phyloP scores from a whole-genome alignment of 2,888 invertebrate genomes.

The Meghimatium bilineatum region DNA sequence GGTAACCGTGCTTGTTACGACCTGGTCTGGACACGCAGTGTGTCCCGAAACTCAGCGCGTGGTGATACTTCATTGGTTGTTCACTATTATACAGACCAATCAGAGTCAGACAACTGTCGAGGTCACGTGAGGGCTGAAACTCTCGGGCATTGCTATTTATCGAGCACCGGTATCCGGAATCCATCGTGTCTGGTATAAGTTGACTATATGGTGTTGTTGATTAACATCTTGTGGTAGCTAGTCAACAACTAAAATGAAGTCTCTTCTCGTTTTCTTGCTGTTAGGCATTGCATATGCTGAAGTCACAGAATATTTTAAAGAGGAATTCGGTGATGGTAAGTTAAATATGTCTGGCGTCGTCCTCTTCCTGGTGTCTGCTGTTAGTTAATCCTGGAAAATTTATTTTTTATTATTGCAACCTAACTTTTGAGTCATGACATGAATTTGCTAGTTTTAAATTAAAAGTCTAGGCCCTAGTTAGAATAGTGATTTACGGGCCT shows the following conservation, averaged over 20 bases:
- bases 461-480: too few species aligned
- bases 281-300: constrained; percentile 56
- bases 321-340: constrained; percentile 67
- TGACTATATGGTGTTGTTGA: neutral
- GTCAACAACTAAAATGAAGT: constrained; percentile 47
- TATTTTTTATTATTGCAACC: neutral
- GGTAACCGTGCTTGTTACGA: too few species aligned
- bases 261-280: constrained; percentile 43
- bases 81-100: constrained; percentile 60
- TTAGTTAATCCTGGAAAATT: neutral
- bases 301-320: constrained; percentile 72
- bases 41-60: constrained; percentile 63
- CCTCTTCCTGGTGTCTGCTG: too few species aligned
- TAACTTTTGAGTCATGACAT: too few species aligned
- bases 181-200: neutral
- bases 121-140: constrained; percentile 42
- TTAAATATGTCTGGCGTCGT: neutral
- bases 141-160: constrained; percentile 34
- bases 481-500: too few species aligned
- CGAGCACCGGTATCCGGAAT: neutral
- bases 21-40: constrained; percentile 39
- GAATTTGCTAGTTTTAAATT: too few species aligned
- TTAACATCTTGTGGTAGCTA: neutral
- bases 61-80: constrained; percentile 69
- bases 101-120: constrained; percentile 67